A percentile compares a stretch with the other conserved stretches of the same genome.
These are phyloP conservation scores for Nomada flava DNA, from an alignment of 2,888 invertebrate genomes.

Conservation along the genomic window DNA sequence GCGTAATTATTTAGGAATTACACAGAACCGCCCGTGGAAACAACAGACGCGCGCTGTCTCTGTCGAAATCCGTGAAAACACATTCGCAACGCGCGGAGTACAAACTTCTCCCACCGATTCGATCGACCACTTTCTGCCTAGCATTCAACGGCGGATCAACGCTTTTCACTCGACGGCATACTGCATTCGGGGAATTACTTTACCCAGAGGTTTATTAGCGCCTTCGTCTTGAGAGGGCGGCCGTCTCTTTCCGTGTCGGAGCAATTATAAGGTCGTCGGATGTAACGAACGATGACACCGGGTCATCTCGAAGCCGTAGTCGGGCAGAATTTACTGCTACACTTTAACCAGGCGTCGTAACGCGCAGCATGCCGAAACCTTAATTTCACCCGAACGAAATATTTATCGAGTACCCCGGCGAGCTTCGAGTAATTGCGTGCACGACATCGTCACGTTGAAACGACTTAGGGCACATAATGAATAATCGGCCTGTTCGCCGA, in stretches of 20 bases:
- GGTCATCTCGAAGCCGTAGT: slow-evolving; percentile 59
- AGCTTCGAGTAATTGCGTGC: slow-evolving; percentile 77
- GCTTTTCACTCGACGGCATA: slow-evolving; percentile 2
- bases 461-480: slow-evolving; percentile 59
- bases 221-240: slow-evolving; percentile 4
- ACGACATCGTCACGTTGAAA: slow-evolving; percentile 68
- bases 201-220: slow-evolving; percentile 44
- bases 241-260: slow-evolving; percentile 26
- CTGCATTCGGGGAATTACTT: background rate
- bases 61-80: slow-evolving; percentile 3
- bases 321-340: slow-evolving; percentile 60
- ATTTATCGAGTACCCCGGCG: slow-evolving; percentile 73
- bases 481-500: slow-evolving; percentile 65
- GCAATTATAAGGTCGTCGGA: slow-evolving; percentile 63
- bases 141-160: no score
- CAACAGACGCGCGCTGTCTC: slow-evolving; percentile 38
- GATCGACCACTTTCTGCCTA: background rate
- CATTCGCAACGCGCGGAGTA: background rate
- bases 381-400: slow-evolving; percentile 68
- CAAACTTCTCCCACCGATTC: background rate
- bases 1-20: slow-evolving; percentile 57
- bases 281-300: slow-evolving; percentile 61
- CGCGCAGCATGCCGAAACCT: slow-evolving; percentile 52
- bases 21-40: slow-evolving; percentile 9
- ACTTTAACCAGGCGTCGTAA: slow-evolving; percentile 36